phyloP scores from a whole-genome alignment of 2,888 invertebrate species.

The Andricus curvator region DNA sequence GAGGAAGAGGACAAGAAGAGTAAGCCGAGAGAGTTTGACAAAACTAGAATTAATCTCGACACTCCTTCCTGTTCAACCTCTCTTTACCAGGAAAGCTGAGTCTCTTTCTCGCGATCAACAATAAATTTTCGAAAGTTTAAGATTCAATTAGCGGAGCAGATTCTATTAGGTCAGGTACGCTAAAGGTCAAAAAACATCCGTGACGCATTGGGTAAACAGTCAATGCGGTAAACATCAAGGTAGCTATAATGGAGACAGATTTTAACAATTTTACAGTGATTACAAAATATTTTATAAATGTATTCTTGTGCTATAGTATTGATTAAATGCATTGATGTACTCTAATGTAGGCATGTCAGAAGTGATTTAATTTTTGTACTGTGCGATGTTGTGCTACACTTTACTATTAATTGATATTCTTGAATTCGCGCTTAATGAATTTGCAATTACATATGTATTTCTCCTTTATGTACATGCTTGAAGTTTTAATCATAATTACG shows the following conservation, averaged over 20 bases:
- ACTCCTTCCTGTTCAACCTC: neutral
- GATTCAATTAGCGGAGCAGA: conserved; percentile 48
- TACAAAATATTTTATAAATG: neutral
- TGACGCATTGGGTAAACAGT: neutral
- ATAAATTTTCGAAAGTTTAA: conserved; percentile 49
- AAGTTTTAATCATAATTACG: neutral
- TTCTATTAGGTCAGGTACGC: conserved; percentile 20
- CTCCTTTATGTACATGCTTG: neutral
- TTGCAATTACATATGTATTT: neutral
- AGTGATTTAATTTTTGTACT: too few relatives aligned
- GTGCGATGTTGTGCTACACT: neutral
- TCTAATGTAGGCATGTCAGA: neutral
- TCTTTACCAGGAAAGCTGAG: neutral
- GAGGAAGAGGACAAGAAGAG: neutral
- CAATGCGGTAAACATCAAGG: neutral
- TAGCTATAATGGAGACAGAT: neutral
- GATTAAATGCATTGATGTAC: neutral
- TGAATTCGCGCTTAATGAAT: neutral
- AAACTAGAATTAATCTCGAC: conserved; percentile 33
- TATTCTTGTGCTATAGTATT: neutral
- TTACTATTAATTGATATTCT: neutral
- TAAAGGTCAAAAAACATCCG: neutral
- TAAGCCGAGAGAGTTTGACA: conserved; percentile 16
- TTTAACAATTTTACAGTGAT: neutral
- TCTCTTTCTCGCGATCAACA: conserved; percentile 11